Evolutionary conservation across 2,888 invertebrate species (phyloP).

Genomic region (Xestia c-nigrum): DNA sequence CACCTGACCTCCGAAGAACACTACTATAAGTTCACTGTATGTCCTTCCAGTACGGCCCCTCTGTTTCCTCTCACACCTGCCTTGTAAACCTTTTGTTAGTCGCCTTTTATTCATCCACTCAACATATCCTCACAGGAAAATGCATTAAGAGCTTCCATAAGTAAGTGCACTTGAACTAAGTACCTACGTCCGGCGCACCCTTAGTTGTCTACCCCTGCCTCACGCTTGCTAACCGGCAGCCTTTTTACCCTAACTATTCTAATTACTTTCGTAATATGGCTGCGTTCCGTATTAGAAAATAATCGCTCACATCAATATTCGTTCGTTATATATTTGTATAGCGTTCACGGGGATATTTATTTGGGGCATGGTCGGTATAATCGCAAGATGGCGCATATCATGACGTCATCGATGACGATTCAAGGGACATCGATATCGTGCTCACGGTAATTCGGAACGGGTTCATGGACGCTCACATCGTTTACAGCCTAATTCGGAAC

Average conservation of each 20-base stretch:
- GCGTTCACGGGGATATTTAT: too few species aligned
- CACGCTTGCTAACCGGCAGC: too few species aligned
- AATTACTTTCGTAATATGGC: not conserved
- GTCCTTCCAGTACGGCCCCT: not conserved
- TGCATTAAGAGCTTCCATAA: constrained; percentile 1
- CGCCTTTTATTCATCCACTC: not conserved
- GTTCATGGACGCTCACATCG: too few species aligned
- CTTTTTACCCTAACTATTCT: not conserved
- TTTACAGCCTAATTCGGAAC: too few species aligned
- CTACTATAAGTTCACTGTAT: not conserved
- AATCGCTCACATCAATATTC: too few species aligned
- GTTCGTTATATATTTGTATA: too few species aligned
- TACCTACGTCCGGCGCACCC: not conserved
- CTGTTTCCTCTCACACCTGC: not conserved
- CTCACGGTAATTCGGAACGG: too few species aligned
- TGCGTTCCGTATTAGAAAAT: too few species aligned
- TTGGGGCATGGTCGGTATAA: too few species aligned
- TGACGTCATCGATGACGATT: too few species aligned
- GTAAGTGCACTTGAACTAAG: not conserved
- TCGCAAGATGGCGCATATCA: too few species aligned
- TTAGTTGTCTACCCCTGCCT: not conserved
- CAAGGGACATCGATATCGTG: too few species aligned
- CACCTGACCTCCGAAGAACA: not conserved
- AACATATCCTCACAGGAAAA: not conserved
- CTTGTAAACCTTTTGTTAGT: not conserved